Evolutionary conservation across 2,888 invertebrate species (phyloP).

Genomic region (Sminthurides aquaticus): DNA sequence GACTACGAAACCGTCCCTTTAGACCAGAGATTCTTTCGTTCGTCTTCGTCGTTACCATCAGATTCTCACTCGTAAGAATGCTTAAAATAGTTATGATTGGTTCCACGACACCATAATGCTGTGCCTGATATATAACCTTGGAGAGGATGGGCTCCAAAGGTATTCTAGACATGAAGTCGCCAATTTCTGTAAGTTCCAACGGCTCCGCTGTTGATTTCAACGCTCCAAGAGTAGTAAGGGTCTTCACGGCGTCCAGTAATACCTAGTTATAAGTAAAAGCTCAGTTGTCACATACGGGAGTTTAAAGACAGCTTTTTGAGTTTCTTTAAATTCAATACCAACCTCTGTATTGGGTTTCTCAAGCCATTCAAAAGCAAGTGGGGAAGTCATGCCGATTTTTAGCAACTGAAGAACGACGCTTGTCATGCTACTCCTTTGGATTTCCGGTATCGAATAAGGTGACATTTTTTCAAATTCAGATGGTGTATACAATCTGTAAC

Average conservation of each 20-base stretch:
- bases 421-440: constrained; percentile 63
- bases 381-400: constrained; percentile 69
- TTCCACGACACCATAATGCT: constrained; percentile 57
- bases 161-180: constrained; percentile 78
- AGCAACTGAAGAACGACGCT: constrained; percentile 74
- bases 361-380: constrained; percentile 78
- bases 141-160: constrained; percentile 86
- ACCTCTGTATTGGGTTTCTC: constrained; percentile 51
- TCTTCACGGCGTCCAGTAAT: constrained; percentile 58
- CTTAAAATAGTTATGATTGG: constrained; percentile 41
- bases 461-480: constrained; percentile 65
- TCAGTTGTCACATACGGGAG: too few relatives aligned
- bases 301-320: too few relatives aligned
- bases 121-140: constrained; percentile 69
- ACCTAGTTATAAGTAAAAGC: too few relatives aligned
- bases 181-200: constrained; percentile 65
- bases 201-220: constrained; percentile 44
- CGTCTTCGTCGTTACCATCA: constrained; percentile 7
- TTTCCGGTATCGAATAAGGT: constrained; percentile 75
- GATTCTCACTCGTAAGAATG: constrained; percentile 25
- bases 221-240: constrained; percentile 45
- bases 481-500: constrained; percentile 79
- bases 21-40: constrained; percentile 54
- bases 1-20: constrained; percentile 68
- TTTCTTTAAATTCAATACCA: too few relatives aligned